phyloP scores from a whole-genome alignment of 2,888 invertebrate species.

The Oligia fasciuncula region DNA sequence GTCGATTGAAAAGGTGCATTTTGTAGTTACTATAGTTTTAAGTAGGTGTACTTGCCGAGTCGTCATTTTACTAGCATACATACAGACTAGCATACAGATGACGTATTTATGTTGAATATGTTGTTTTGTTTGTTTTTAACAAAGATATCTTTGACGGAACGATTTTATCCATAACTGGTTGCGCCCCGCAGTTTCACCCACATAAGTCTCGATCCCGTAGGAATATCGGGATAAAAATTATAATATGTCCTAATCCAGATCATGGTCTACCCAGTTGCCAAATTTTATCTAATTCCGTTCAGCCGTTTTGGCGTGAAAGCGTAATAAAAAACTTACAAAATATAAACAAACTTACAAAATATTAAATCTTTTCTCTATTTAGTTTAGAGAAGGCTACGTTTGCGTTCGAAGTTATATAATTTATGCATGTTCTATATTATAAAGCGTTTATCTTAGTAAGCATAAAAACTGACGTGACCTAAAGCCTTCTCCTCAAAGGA shows the following conservation, averaged over 20 bases:
- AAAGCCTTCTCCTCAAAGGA: background rate
- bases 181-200: background rate
- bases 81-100: background rate
- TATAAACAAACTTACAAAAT: background rate
- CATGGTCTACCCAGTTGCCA: background rate
- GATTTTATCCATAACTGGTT: background rate
- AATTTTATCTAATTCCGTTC: background rate
- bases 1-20: background rate
- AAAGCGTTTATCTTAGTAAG: background rate
- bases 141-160: background rate
- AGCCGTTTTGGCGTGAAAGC: too few species aligned
- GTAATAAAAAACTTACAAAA: too few species aligned
- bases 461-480: background rate
- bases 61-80: background rate
- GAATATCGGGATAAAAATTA: background rate
- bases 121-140: background rate
- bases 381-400: background rate
- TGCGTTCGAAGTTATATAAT: background rate
- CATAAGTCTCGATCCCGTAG: too few species aligned
- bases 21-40: background rate
- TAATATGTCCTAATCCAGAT: background rate
- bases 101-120: background rate
- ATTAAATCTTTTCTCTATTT: background rate
- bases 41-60: background rate
- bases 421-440: background rate